Conservation (phyloP, 2,888 invertebrate species). For the Ophioninae sp. region DNA sequence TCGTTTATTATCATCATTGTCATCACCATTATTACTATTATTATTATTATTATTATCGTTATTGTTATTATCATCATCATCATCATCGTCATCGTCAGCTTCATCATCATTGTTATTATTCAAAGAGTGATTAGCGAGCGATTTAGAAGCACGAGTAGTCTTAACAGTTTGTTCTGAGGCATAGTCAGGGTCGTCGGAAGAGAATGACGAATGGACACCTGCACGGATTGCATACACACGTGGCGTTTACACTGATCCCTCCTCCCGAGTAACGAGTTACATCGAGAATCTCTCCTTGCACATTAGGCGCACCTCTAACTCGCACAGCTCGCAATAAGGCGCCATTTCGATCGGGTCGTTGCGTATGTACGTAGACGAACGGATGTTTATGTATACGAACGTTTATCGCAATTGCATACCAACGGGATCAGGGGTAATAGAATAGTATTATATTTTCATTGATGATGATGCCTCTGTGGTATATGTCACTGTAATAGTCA, state of each 20-base stretch:
- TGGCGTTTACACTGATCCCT: constrained; percentile 20
- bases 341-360: constrained; percentile 21
- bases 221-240: constrained; percentile 43
- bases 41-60: not conserved
- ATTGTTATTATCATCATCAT: not conserved
- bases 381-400: not conserved
- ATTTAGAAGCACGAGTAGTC: constrained; percentile 58
- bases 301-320: not conserved
- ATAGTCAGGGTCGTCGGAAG: constrained; percentile 61
- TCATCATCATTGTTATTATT: constrained; percentile 31
- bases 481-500: not conserved
- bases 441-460: constrained; percentile 5
- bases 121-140: constrained; percentile 41
- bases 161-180: constrained; percentile 59
- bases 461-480: not conserved
- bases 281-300: constrained; percentile 40
- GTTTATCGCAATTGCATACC: constrained; percentile 51
- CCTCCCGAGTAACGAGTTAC: constrained; percentile 24
- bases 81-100: not conserved
- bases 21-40: not conserved
- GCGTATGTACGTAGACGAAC: not conserved
- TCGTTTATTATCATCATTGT: not conserved
- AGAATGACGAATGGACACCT: constrained; percentile 62
- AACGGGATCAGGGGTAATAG: constrained; percentile 18
- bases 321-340: constrained; percentile 22